phyloP scores from a whole-genome alignment of 2,113 vertebrate species.

The Leucopternis melanops region DNA sequence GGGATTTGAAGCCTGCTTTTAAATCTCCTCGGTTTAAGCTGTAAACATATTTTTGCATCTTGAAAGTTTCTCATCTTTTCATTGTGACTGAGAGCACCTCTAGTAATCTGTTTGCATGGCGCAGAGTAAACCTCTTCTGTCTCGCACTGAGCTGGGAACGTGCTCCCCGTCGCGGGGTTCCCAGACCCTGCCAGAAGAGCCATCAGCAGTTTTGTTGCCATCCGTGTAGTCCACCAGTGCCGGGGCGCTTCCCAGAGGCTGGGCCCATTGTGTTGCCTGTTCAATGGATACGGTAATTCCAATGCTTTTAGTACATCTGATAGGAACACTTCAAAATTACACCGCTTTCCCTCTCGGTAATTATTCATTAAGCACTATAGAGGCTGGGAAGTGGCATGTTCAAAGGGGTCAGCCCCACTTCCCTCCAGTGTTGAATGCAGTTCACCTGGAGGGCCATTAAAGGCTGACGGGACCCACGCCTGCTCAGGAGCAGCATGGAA shows the following conservation, averaged over 20 bases:
- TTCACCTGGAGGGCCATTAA: background rate
- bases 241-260: rapidly evolving
- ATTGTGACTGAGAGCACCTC: background rate
- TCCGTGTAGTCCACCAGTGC: background rate
- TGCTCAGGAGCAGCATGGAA: background rate
- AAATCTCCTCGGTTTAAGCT: background rate
- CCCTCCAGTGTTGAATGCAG: background rate
- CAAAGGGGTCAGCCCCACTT: background rate
- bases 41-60: background rate
- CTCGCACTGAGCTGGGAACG: rapidly evolving
- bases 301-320: background rate
- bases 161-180: background rate
- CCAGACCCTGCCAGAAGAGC: background rate
- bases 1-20: background rate
- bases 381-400: background rate
- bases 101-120: background rate
- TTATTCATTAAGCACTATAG: background rate
- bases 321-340: background rate
- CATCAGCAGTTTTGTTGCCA: rapidly evolving
- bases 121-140: background rate
- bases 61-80: background rate
- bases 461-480: background rate
- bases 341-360: background rate
- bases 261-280: background rate
- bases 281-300: background rate